Evolutionary conservation across 1,140 invertebrate species (phyloP), one percentile per base, ranked within the genome.

Genomic region (Idris sp.): DNA sequence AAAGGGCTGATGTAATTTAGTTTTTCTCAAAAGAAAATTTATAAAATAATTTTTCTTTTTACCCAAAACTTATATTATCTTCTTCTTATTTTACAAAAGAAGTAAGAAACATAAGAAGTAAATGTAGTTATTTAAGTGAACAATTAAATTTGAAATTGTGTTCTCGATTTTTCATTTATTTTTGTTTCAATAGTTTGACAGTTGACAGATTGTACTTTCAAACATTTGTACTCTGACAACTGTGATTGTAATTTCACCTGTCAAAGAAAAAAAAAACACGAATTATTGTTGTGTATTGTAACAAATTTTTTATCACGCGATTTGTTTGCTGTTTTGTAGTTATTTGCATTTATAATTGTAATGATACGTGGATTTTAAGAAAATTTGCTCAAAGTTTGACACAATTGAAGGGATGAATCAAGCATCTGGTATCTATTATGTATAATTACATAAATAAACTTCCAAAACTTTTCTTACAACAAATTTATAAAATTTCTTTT

Each of bases 181-280:
- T 4, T 1, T 28, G 26, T 28, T 4, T 28, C 7, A 28, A n/a
- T n/a, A 28, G 26, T 1, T 28, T 28, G 26, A 28, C 26, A 28
- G 26, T 28, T 28, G 26, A 28, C 26, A 28, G 26, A 28, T 28
- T n/a, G n/a, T n/a, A n/a, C n/a, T n/a, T n/a, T n/a, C n/a, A n/a
- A n/a, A n/a, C n/a, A n/a, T n/a, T n/a, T n/a, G n/a, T n/a, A n/a
- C n/a, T n/a, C n/a, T n/a, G n/a, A 28, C 26, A 28, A 28, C 26
- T 4, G 4, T 8, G n/a, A n/a, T n/a, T n/a, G 26, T 28, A 6
- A 28, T 28, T 6, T 4, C 26, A 1, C n/a, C n/a, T 28, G 26
- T 28, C 4, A 28, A 28, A 6, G 26, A 28, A 8, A 28, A 28
- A 8, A 28, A 28, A 28, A 28, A n/a, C n/a, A n/a, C 26, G 26